phyloP scores from a whole-genome alignment of 2,888 invertebrate genomes.

The Andrena fulva region DNA sequence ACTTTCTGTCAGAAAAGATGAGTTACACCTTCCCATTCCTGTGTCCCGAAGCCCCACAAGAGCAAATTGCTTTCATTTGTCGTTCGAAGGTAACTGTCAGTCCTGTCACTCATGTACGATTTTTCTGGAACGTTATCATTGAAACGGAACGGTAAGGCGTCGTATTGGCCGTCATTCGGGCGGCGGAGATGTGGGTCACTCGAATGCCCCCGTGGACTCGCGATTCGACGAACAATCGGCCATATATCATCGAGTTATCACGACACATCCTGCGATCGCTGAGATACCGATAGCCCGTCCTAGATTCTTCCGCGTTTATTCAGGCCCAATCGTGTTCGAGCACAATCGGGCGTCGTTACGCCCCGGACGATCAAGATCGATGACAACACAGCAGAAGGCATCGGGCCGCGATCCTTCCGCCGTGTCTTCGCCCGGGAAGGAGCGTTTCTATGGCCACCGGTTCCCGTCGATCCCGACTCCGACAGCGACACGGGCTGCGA shows the following conservation, averaged over 20 bases:
- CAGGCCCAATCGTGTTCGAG: constrained; percentile 23
- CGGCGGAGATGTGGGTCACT: constrained; percentile 45
- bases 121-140: constrained; percentile 7
- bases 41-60: not conserved
- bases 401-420: constrained; percentile 18
- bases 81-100: constrained; percentile 38
- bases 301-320: constrained; percentile 54
- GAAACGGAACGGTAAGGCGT: constrained; percentile 35
- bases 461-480: constrained; percentile 7
- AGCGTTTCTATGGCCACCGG: constrained; percentile 34
- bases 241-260: constrained; percentile 60
- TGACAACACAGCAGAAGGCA: constrained; percentile 27
- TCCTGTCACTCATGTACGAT: constrained; percentile 33
- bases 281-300: constrained; percentile 55
- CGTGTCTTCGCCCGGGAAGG: not conserved
- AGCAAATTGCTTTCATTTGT: constrained; percentile 43
- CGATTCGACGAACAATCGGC: constrained; percentile 54
- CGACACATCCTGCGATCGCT: constrained; percentile 48
- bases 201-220: constrained; percentile 31
- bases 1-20: not conserved
- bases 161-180: constrained; percentile 33
- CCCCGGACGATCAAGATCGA: constrained; percentile 51
- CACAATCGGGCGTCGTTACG: constrained; percentile 61
- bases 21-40: not conserved
- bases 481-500: not conserved